Evolutionary conservation across 2,888 invertebrate species (phyloP).

Genomic region (Patella depressa): DNA sequence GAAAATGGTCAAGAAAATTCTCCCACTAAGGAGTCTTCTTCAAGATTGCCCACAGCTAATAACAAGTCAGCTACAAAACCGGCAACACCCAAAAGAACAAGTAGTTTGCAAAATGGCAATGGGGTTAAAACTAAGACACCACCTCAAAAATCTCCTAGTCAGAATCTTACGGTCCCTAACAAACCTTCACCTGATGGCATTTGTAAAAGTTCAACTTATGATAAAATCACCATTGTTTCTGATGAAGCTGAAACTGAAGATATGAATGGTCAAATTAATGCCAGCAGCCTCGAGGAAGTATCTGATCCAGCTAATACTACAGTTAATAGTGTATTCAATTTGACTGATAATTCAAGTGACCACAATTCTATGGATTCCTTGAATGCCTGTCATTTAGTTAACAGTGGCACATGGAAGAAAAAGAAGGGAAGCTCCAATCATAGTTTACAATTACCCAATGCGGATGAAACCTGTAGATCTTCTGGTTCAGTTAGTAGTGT

Average conservation of each 20-base stretch:
- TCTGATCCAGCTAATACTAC: neutral
- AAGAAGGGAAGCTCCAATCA: conserved; percentile 48
- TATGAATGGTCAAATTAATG: neutral
- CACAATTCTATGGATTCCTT: conserved; percentile 28
- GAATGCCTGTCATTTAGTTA: conserved; percentile 40
- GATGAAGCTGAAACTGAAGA: neutral
- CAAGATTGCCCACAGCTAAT: conserved; percentile 26
- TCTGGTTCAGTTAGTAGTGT: conserved; percentile 27
- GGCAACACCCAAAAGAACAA: conserved; percentile 18
- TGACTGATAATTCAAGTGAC: conserved; percentile 3
- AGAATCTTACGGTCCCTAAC: conserved; percentile 34
- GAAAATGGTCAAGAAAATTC: conserved; percentile 35
- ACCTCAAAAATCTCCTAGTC: conserved; percentile 31
- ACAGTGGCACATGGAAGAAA: conserved; percentile 59
- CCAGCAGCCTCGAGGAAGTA: neutral
- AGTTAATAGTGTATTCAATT: conserved; percentile 6
- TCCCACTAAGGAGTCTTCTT: conserved; percentile 19
- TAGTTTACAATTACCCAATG: conserved; percentile 55
- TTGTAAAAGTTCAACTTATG: conserved; percentile 69
- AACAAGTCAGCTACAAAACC: conserved; percentile 26
- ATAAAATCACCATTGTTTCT: conserved; percentile 56
- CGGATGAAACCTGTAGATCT: conserved; percentile 62
- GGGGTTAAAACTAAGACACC: conserved; percentile 22
- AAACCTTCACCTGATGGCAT: conserved; percentile 41
- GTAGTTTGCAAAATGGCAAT: conserved; percentile 23